Evolutionary conservation across 2,113 vertebrate genomes (phyloP).

Genomic region (Thalassoma bifasciatum): DNA sequence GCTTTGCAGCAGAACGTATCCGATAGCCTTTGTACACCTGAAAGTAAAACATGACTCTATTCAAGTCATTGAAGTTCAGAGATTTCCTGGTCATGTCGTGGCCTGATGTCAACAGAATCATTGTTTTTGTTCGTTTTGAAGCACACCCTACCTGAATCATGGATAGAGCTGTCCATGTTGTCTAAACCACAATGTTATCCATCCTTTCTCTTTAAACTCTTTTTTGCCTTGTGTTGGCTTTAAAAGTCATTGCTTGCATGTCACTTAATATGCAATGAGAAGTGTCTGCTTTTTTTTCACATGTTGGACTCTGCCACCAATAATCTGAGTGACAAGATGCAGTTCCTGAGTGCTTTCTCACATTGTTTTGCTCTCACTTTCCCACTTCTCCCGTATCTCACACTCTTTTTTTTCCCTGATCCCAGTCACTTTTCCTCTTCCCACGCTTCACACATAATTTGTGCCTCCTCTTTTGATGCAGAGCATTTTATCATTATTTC

Average conservation of each 20-base stretch:
- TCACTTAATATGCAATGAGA: constrained; percentile 62
- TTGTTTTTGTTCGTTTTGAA: constrained; percentile 20
- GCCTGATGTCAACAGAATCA: constrained; percentile 32
- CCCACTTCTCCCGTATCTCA: constrained; percentile 50
- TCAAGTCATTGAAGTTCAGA: constrained; percentile 25
- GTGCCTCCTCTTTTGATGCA: constrained; percentile 57
- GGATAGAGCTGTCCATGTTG: constrained; percentile 11
- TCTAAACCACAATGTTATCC: constrained; percentile 46
- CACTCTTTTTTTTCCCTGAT: constrained; percentile 58
- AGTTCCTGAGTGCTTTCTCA: constrained; percentile 66
- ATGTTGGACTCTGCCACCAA: constrained; percentile 52
- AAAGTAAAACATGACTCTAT: neutral
- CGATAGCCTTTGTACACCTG: constrained; percentile 24
- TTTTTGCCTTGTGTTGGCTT: constrained; percentile 47
- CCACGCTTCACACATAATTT: constrained; percentile 65
- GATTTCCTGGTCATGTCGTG: constrained; percentile 31
- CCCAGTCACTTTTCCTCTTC: constrained; percentile 54
- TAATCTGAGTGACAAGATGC: constrained; percentile 65
- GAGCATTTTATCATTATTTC: constrained; percentile 65
- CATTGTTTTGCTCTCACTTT: constrained; percentile 60
- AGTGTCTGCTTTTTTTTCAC: constrained; percentile 48
- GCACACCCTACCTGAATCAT: constrained; percentile 28
- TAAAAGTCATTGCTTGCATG: constrained; percentile 49
- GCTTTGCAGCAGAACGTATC: constrained; percentile 16
- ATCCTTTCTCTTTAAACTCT: constrained; percentile 20